A percentile compares a stretch with the other conserved stretches of the same genome.
Conservation (phyloP, 2,888 invertebrate species). For the Ochropleura leucogaster region DNA sequence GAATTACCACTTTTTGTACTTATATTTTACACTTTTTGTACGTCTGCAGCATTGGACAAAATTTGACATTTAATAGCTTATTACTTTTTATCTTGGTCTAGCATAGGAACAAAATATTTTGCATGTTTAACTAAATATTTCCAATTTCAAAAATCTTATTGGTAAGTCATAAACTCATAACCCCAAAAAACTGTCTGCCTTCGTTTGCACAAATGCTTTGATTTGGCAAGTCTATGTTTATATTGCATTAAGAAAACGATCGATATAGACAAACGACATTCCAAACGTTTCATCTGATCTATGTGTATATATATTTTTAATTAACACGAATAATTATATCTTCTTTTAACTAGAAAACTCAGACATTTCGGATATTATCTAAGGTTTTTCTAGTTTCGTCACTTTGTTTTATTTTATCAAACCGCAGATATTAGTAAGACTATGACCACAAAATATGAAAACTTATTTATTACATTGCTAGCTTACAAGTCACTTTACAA, state of each 20-base stretch:
- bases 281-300: too few species aligned
- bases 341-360: neutral
- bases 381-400: neutral
- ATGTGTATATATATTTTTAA: neutral
- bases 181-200: constrained; percentile 5
- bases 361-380: neutral
- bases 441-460: constrained; percentile 41
- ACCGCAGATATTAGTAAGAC: constrained; percentile 44
- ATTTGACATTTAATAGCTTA: too few species aligned
- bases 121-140: neutral
- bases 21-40: too few species aligned
- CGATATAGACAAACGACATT: too few species aligned
- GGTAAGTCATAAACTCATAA: neutral
- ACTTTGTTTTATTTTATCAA: neutral
- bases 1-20: neutral
- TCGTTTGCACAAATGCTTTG: too few species aligned
- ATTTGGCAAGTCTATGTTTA: too few species aligned
- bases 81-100: too few species aligned
- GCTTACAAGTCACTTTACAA: constrained; percentile 45
- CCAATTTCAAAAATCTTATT: neutral
- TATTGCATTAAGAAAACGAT: too few species aligned
- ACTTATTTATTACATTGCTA: constrained; percentile 31
- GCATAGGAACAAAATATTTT: neutral
- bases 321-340: neutral
- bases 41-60: too few species aligned